A percentile compares a stretch with the other conserved stretches of the same genome.
Conservation (phyloP, 1,140 invertebrate species). For the Lanistes nyassanus region DNA sequence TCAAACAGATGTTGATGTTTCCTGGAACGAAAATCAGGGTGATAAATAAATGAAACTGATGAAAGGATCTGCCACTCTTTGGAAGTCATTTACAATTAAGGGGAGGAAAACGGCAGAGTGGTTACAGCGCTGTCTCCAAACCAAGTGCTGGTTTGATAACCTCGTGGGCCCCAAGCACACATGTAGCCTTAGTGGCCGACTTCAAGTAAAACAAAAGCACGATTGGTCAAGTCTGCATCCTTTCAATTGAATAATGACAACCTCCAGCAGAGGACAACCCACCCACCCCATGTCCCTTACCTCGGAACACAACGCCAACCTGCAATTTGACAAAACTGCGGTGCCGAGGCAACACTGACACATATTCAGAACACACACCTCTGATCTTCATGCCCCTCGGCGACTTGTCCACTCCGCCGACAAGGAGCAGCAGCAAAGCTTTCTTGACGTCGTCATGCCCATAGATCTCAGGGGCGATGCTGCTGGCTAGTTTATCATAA, state of each 20-base stretch:
- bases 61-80: not conserved
- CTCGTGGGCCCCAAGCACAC: no score
- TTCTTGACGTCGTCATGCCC: slow-evolving; percentile 99
- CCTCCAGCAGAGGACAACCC: not conserved
- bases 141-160: no score
- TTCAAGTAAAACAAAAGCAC: no score
- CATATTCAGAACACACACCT: slow-evolving; percentile 69
- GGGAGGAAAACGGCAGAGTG: no score
- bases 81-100: no score
- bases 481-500: slow-evolving; percentile 90
- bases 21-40: slow-evolving; percentile 68
- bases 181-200: no score
- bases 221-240: no score
- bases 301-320: no score
- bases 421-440: slow-evolving; percentile 89
- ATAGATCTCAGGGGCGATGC: slow-evolving; percentile 98
- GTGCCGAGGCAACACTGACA: not conserved
- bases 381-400: slow-evolving; percentile 79
- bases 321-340: no score
- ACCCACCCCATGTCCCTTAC: not conserved
- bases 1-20: slow-evolving; percentile 98
- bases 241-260: not conserved
- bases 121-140: no score
- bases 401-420: slow-evolving; percentile 94
- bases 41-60: slow-evolving; percentile 1